These are phyloP conservation scores for Nycteola revayana DNA, from an alignment of 2,888 invertebrate species.

Conservation along the genomic window DNA sequence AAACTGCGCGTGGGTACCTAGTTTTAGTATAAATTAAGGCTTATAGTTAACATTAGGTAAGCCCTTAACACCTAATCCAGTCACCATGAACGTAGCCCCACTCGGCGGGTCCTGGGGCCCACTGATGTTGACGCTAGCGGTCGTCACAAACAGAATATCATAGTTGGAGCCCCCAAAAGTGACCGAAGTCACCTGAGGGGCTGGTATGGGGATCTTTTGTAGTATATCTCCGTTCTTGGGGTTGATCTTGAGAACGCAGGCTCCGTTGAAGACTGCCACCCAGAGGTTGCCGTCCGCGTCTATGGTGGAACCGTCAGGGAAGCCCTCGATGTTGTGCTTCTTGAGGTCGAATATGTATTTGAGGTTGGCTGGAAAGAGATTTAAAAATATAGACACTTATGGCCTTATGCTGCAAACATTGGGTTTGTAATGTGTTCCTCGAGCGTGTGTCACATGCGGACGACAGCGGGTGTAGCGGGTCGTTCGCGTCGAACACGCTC, in stretches of 20 bases:
- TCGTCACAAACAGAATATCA: constrained; percentile 85
- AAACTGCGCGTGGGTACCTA: too few relatives aligned
- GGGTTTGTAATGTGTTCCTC: too few relatives aligned
- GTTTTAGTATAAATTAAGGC: too few relatives aligned
- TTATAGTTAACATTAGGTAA: constrained; percentile 54
- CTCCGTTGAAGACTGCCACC: constrained; percentile 86
- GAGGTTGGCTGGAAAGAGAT: constrained; percentile 76
- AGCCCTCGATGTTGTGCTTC: constrained; percentile 53
- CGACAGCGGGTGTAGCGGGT: too few relatives aligned
- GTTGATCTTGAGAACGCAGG: constrained; percentile 79
- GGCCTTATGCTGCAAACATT: too few relatives aligned
- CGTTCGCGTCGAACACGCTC: too few relatives aligned
- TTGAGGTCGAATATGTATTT: constrained; percentile 83
- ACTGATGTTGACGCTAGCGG: constrained; percentile 69
- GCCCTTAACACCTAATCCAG: constrained; percentile 83
- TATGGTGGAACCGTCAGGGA: constrained; percentile 88
- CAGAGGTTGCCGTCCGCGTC: constrained; percentile 89
- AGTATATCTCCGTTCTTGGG: constrained; percentile 80
- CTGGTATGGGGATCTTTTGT: constrained; percentile 77
- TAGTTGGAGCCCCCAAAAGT: constrained; percentile 87
- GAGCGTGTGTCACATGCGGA: too few relatives aligned
- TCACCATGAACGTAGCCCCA: constrained; percentile 84
- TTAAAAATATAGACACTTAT: neutral
- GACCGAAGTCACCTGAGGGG: constrained; percentile 85
- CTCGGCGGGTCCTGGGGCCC: constrained; percentile 69